A percentile compares a stretch with the other conserved stretches of the same genome.
phyloP scores from a whole-genome alignment of 35 echinoderm and acorn worm species.

The Anneissia japonica region DNA sequence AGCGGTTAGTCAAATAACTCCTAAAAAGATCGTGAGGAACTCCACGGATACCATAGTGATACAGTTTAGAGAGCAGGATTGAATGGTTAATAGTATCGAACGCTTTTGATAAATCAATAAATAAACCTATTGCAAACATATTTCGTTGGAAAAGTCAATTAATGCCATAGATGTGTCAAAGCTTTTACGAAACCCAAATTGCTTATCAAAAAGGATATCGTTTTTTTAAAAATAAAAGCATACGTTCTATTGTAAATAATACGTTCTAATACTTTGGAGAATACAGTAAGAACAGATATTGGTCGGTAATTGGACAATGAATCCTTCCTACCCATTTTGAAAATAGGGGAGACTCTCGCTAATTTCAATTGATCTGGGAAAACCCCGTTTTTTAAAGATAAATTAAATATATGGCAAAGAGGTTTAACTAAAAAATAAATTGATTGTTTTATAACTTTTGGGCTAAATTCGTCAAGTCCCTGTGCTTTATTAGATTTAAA shows the following conservation, averaged over 20 bases:
- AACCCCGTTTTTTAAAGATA: constrained; percentile 28
- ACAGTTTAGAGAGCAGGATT: constrained; percentile 30
- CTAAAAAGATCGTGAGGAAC: constrained; percentile 5
- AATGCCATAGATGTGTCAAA: constrained; percentile 26
- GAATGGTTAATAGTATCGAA: constrained; percentile 48
- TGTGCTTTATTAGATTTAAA: constrained; percentile 15
- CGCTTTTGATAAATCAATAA: constrained; percentile 58
- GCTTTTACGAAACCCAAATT: constrained; percentile 36
- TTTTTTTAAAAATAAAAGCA: constrained; percentile 21
- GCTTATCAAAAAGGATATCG: constrained; percentile 16
- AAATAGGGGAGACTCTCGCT: constrained; percentile 40
- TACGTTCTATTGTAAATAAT: constrained; percentile 17
- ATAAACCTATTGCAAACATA: constrained; percentile 9
- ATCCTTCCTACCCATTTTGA: constrained; percentile 12
- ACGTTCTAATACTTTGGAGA: constrained; percentile 47
- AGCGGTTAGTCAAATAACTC: constrained; percentile 34
- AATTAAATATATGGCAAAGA: constrained; percentile 45
- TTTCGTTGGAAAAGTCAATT: constrained; percentile 15
- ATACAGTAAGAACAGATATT: constrained; percentile 34
- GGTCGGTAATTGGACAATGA: constrained; percentile 30
- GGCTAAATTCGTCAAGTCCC: constrained; percentile 1
- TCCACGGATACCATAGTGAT: constrained; percentile 28
- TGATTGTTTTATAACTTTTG: constrained; percentile 29
- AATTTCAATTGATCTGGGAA: constrained; percentile 47
- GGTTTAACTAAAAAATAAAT: constrained; percentile 6